A percentile compares a stretch with the other conserved stretches of the same genome.
phyloP scores from a whole-genome alignment of 2,113 vertebrate genomes.

The Gymnarchus niloticus region DNA sequence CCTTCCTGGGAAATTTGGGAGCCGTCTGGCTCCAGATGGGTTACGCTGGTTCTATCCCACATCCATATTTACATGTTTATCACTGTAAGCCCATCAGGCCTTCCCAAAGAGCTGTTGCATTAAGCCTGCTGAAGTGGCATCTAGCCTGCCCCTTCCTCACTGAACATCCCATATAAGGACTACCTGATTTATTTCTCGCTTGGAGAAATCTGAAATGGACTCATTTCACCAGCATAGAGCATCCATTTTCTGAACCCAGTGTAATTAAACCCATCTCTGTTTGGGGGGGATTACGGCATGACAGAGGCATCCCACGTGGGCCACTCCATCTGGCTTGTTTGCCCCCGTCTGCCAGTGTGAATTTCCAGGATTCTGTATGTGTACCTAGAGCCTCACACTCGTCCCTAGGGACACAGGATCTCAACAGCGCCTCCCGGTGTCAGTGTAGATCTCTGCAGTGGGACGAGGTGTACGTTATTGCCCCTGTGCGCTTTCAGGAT shows the following conservation, averaged over 20 bases:
- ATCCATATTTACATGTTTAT: neutral
- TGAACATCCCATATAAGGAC: neutral
- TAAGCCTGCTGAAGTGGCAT: neutral
- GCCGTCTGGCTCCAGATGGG: neutral
- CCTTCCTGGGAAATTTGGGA: neutral
- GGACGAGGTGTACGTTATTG: neutral
- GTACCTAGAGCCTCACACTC: neutral
- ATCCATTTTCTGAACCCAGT: neutral
- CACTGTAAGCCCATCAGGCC: neutral
- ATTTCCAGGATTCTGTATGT: neutral
- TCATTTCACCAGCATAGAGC: neutral
- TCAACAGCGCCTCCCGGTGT: neutral
- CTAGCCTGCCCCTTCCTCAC: neutral
- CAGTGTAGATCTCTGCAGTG: neutral
- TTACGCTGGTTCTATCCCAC: neutral
- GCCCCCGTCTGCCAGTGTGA: neutral
- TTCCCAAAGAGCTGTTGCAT: no score
- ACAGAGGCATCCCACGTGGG: neutral
- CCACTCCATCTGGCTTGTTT: neutral
- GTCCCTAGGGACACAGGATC: neutral
- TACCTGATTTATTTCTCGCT: no score
- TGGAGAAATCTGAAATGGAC: no score
- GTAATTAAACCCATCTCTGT: neutral
- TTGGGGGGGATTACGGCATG: neutral
- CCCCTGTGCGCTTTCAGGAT: neutral